phyloP scores from a whole-genome alignment of 35 echinoderm and acorn worm genomes.

The Apostichopus parvimensis region DNA sequence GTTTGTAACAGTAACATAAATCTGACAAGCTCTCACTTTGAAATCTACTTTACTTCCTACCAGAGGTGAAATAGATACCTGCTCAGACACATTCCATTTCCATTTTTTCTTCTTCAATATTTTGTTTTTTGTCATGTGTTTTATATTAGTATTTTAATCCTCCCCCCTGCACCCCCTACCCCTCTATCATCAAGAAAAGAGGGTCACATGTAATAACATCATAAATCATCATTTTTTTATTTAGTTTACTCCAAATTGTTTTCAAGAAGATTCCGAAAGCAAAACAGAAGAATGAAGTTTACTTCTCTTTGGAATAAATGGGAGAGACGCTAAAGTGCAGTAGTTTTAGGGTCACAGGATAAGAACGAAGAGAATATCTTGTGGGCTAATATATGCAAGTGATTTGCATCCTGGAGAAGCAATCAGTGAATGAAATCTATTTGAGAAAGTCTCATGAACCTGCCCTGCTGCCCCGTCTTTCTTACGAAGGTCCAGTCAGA shows the following conservation, averaged over 20 bases:
- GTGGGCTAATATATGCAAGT: no score
- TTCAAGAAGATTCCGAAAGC: background rate
- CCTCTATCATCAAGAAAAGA: background rate
- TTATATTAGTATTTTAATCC: background rate
- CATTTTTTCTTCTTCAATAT: no score
- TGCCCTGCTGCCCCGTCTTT: no score
- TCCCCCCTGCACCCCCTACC: no score
- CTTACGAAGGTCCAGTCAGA: no score
- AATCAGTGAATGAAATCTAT: no score
- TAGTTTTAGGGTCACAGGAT: background rate
- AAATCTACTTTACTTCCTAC: background rate
- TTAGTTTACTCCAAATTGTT: background rate
- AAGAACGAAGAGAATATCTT: no score
- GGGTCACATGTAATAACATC: slow-evolving; percentile 21
- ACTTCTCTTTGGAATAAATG: background rate
- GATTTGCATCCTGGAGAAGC: no score
- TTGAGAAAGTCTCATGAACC: no score
- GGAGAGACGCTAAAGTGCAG: background rate
- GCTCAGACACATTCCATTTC: background rate
- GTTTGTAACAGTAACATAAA: background rate
- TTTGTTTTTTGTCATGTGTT: no score
- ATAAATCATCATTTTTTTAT: background rate
- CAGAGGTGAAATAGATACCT: background rate
- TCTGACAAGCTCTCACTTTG: background rate
- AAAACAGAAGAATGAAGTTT: background rate